These are phyloP conservation scores for Oreonectes daqikongensis DNA, from an alignment of 2,797 vertebrate species.

Conservation along the genomic window DNA sequence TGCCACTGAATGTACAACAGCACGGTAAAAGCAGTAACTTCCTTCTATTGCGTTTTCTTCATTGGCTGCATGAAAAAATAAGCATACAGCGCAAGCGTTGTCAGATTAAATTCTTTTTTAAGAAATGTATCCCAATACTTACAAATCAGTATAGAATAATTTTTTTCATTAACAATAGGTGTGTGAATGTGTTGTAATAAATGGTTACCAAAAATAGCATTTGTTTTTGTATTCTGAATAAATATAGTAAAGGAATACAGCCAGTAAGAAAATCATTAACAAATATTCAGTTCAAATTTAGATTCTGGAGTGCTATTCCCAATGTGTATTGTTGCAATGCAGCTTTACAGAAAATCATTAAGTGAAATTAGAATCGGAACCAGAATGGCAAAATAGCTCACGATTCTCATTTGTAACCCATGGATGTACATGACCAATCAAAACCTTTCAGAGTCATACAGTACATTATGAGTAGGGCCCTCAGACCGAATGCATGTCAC, in stretches of 20 bases:
- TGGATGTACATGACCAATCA: conserved; percentile 3
- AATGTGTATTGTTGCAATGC: no score
- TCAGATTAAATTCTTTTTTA: not conserved
- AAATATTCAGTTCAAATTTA: no score
- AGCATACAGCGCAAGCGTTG: not conserved
- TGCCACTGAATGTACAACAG: not conserved
- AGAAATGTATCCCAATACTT: no score
- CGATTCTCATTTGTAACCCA: conserved; percentile 15
- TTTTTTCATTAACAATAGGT: no score
- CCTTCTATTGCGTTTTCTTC: not conserved
- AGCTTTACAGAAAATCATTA: not conserved
- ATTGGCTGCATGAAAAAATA: no score
- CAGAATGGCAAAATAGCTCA: conserved; percentile 5
- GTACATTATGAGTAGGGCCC: not conserved
- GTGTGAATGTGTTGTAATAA: no score
- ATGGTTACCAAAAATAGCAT: no score
- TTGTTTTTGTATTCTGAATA: no score
- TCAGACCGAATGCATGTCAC: conserved; percentile 5
- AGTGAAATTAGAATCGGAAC: not conserved
- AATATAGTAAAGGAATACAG: no score
- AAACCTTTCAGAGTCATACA: not conserved
- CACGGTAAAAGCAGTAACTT: not conserved
- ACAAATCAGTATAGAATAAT: no score
- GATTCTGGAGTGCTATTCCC: no score
- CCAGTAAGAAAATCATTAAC: no score